phyloP scores from a whole-genome alignment of 2,797 vertebrate genomes.

The Enteromius thamalakanensis region DNA sequence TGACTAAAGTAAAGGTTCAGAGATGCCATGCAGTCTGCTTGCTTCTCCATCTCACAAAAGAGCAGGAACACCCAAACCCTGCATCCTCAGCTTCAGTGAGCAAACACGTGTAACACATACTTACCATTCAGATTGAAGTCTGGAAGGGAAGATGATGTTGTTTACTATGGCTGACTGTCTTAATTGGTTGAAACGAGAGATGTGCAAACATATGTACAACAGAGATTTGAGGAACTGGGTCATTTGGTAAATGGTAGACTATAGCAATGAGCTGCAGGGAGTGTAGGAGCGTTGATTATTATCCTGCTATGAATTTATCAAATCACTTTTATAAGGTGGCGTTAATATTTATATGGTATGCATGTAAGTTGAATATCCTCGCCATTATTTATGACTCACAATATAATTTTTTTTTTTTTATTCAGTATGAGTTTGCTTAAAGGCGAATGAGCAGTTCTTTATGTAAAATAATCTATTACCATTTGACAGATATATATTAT shows the following conservation, averaged over 20 bases:
- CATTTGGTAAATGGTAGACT: constrained; percentile 7
- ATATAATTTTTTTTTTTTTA: not conserved
- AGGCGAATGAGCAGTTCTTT: constrained; percentile 27
- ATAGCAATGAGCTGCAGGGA: not conserved
- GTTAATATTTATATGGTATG: constrained; percentile 33
- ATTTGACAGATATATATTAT: constrained; percentile 31
- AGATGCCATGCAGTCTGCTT: constrained; percentile 71
- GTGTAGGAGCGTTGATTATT: constrained; percentile 19
- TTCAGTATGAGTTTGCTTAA: not conserved
- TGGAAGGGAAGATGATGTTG: not conserved
- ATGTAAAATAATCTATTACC: constrained; percentile 21
- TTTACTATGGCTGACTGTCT: constrained; percentile 27
- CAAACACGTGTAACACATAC: not conserved
- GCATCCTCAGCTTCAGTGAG: constrained; percentile 8
- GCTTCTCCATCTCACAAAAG: constrained; percentile 31
- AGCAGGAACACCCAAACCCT: not conserved
- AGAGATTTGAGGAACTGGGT: constrained; percentile 20
- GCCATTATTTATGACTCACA: constrained; percentile 30
- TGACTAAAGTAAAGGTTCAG: constrained; percentile 72
- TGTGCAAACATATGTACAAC: not conserved
- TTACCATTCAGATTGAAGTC: constrained; percentile 26
- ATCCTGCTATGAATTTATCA: constrained; percentile 16
- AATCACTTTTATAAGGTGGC: constrained; percentile 20
- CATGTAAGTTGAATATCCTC: constrained; percentile 12
- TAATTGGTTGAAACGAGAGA: constrained; percentile 9